Evolutionary conservation across 1,140 invertebrate species (phyloP).

Genomic region (Monochamus saltuarius): DNA sequence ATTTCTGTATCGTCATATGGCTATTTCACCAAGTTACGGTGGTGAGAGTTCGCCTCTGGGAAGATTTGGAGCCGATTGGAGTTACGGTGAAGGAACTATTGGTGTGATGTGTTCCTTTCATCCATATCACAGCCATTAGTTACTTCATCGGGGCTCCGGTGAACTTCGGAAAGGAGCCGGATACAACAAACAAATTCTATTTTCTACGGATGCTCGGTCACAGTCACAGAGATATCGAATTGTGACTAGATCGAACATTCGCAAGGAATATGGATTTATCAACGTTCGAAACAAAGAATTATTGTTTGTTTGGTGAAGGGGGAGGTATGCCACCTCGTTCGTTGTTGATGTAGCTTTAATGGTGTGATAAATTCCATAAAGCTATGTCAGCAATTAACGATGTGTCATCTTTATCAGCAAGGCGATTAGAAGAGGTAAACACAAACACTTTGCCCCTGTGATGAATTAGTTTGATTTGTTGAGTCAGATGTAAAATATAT

Average conservation of each 20-base stretch:
- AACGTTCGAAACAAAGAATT: neutral
- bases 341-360: constrained; percentile 50
- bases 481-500: too few relatives aligned
- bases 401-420: constrained; percentile 19
- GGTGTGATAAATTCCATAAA: constrained; percentile 42
- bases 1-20: constrained; percentile 38
- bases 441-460: too few relatives aligned
- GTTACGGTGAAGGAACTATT: constrained; percentile 46
- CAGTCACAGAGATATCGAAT: constrained; percentile 42
- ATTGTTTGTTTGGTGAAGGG: neutral
- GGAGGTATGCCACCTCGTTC: constrained; percentile 31
- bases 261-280: constrained; percentile 34
- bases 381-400: constrained; percentile 52
- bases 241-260: constrained; percentile 54
- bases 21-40: constrained; percentile 42
- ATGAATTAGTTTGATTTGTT: too few relatives aligned
- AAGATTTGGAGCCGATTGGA: neutral
- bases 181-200: constrained; percentile 19
- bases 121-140: constrained; percentile 53
- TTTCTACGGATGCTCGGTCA: constrained; percentile 47
- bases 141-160: constrained; percentile 38
- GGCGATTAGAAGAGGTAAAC: too few relatives aligned
- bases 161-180: too few relatives aligned
- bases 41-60: constrained; percentile 7
- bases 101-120: constrained; percentile 46